phyloP scores from a whole-genome alignment of 2,888 invertebrate species.

The Byasa hedistus region DNA sequence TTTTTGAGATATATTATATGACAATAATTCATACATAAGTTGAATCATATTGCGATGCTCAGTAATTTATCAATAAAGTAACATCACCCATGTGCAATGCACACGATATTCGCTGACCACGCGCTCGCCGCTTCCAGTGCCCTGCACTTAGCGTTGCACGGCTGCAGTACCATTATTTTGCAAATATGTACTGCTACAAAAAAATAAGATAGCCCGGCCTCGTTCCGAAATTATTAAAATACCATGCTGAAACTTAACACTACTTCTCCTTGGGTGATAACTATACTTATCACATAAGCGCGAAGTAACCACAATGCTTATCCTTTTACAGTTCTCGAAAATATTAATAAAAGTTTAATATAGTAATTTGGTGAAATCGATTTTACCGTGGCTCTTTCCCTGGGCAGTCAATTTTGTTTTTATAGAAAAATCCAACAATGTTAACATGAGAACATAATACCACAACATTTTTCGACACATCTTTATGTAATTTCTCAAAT shows the following conservation, averaged over 20 bases:
- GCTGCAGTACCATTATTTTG: not conserved
- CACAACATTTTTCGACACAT: conserved; percentile 81
- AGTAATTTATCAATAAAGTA: too few species aligned
- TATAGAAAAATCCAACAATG: conserved; percentile 83
- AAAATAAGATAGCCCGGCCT: conserved; percentile 45
- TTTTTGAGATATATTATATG: not conserved
- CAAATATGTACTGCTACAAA: not conserved
- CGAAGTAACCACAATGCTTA: not conserved
- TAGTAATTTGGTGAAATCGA: conserved; percentile 52
- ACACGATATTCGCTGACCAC: not conserved
- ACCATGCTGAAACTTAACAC: conserved; percentile 11
- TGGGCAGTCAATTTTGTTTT: conserved; percentile 85
- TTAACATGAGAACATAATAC: conserved; percentile 84
- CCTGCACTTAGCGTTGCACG: not conserved
- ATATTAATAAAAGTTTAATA: conserved; percentile 24
- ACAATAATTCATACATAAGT: not conserved
- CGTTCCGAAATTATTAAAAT: conserved; percentile 61
- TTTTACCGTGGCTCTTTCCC: conserved; percentile 87
- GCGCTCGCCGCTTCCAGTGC: not conserved
- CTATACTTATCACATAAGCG: not conserved
- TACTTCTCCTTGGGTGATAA: not conserved
- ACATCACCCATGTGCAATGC: not conserved
- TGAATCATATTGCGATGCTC: too few species aligned
- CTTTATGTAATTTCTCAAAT: conserved; percentile 50
- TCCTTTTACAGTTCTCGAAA: not conserved